These are phyloP conservation scores for Apogon talboti DNA, from an alignment of 2,797 vertebrate species.

Conservation along the genomic window DNA sequence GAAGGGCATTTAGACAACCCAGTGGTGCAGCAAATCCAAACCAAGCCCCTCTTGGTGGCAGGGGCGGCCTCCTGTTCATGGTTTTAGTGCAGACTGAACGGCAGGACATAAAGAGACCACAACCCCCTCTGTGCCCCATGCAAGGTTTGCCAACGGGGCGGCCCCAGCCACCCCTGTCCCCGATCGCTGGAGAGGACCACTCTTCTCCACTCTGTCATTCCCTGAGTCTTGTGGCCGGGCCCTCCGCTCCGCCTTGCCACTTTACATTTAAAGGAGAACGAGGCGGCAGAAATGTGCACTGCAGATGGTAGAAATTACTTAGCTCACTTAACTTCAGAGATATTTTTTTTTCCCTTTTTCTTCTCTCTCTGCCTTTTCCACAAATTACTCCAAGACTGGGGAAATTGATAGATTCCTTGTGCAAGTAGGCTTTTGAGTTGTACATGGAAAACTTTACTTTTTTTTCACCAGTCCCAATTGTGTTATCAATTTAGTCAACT, in stretches of 20 bases:
- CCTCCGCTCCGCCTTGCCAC: conserved; percentile 74
- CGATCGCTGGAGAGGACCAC: conserved; percentile 56
- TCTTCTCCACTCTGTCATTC: conserved; percentile 79
- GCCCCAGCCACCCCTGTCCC: conserved; percentile 53
- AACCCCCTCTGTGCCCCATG: conserved; percentile 46
- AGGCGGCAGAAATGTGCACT: conserved; percentile 80
- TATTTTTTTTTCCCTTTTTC: conserved; percentile 44
- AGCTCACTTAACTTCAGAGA: conserved; percentile 81
- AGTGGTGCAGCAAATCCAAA: conserved; percentile 28
- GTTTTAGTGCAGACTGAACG: conserved; percentile 51
- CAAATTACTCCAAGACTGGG: conserved; percentile 79
- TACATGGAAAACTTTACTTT: conserved; percentile 49
- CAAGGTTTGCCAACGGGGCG: conserved; percentile 55
- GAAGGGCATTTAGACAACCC: conserved; percentile 54
- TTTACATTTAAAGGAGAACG: conserved; percentile 74
- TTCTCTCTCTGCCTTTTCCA: conserved; percentile 67
- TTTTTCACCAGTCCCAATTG: conserved; percentile 47
- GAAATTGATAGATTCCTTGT: conserved; percentile 78
- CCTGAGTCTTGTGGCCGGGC: conserved; percentile 70
- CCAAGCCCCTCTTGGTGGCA: conserved; percentile 56
- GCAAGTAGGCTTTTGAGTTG: conserved; percentile 59
- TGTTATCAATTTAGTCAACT: conserved; percentile 54
- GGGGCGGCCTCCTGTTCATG: conserved; percentile 43
- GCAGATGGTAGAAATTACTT: conserved; percentile 86
- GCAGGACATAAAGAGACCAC: conserved; percentile 36